Evolutionary conservation across 30 jellyfish, hydroid and myxozoan genomes (phyloP).

Genomic region (Pelagia noctiluca): DNA sequence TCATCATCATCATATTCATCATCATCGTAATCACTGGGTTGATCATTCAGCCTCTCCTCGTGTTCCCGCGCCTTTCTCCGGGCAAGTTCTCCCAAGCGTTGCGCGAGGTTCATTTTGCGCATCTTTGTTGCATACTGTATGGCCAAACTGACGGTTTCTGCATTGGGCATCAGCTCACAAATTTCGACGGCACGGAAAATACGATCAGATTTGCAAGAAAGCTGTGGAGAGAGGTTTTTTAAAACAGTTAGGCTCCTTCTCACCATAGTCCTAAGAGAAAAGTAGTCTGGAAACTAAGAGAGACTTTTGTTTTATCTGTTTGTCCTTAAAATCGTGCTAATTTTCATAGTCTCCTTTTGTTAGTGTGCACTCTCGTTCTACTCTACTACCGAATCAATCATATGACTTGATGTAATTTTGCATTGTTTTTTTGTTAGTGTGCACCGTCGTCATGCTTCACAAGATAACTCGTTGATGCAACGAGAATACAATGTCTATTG

Average conservation of each 20-base stretch:
- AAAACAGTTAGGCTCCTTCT: background rate
- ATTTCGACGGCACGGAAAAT: conserved; percentile 92
- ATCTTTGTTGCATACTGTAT: conserved; percentile 90
- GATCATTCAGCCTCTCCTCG: conserved; percentile 32
- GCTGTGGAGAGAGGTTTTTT: conserved; percentile 44
- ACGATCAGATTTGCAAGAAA: conserved; percentile 97
- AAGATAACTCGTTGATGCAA: too few species aligned
- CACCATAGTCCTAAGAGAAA: too few species aligned
- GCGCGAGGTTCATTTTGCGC: conserved; percentile 84
- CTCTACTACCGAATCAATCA: too few species aligned
- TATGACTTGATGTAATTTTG: too few species aligned
- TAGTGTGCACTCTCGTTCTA: too few species aligned
- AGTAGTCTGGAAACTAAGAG: too few species aligned
- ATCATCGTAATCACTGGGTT: conserved; percentile 45
- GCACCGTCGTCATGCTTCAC: too few species aligned
- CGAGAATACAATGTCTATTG: too few species aligned
- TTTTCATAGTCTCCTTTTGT: too few species aligned
- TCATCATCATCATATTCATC: conserved; percentile 40
- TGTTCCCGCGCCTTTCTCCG: conserved; percentile 71
- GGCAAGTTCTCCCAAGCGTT: conserved; percentile 79
- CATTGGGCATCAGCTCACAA: conserved; percentile 87
- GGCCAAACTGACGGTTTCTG: conserved; percentile 85
- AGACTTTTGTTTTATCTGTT: too few species aligned
- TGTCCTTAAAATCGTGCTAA: too few species aligned
- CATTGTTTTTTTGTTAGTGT: too few species aligned